Evolutionary conservation across 2,888 invertebrate species (phyloP).

Genomic region (Hoplodrina blanda): DNA sequence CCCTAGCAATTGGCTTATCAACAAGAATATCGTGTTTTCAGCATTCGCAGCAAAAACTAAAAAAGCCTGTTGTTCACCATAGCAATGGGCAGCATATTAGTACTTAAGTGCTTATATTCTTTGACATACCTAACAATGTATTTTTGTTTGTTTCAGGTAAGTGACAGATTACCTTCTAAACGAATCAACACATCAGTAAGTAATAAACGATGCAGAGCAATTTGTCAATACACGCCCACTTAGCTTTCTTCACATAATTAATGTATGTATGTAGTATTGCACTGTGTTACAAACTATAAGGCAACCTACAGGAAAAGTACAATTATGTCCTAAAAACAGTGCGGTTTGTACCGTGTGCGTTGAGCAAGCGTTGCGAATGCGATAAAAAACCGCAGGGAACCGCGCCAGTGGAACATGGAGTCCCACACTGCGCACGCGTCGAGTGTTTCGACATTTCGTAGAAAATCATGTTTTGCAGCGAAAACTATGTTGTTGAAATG

Average conservation of each 20-base stretch:
- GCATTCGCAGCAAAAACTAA: no score
- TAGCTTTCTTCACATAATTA: constrained; percentile 41
- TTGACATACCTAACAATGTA: background rate
- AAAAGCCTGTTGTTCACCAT: no score
- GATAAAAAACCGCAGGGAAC: constrained; percentile 62
- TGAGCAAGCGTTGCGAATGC: constrained; percentile 43
- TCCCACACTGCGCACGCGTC: constrained; percentile 47
- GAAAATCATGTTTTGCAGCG: constrained; percentile 52
- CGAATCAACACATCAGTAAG: constrained; percentile 27
- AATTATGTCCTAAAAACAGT: constrained; percentile 58
- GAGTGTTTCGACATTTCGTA: constrained; percentile 43
- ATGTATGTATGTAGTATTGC: constrained; percentile 39
- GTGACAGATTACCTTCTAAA: constrained; percentile 13
- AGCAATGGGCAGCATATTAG: no score
- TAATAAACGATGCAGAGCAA: constrained; percentile 7
- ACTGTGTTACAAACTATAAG: constrained; percentile 27
- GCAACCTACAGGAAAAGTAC: constrained; percentile 58
- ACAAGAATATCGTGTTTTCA: no score
- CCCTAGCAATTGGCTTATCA: no score
- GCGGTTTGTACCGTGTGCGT: constrained; percentile 48
- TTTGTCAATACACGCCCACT: background rate
- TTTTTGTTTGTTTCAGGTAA: constrained; percentile 58
- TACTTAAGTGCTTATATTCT: background rate
- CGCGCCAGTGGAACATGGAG: constrained; percentile 35
- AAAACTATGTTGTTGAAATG: constrained; percentile 42